Percentiles rank a stretch among this genome's conserved stretches.
These are phyloP conservation scores for Agraylea sexmaculata DNA, from an alignment of 1,140 invertebrate genomes.

Conservation along the genomic window DNA sequence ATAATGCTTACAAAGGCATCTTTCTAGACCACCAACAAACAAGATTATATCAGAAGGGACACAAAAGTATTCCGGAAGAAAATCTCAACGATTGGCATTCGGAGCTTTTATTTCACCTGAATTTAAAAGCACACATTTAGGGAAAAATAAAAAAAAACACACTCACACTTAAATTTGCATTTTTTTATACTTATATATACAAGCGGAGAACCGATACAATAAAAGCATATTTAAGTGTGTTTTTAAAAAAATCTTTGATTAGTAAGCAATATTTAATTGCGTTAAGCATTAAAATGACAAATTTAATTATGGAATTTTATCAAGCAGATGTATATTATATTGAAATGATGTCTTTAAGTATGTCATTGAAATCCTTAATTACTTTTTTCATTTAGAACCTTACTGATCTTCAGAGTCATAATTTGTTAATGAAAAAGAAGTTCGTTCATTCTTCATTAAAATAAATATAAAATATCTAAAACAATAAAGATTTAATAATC, in stretches of 20 bases:
- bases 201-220: neutral
- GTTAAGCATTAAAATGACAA: too few relatives aligned
- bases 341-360: too few relatives aligned
- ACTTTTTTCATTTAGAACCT: too few relatives aligned
- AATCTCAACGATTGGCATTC: neutral
- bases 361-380: too few relatives aligned
- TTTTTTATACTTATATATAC: neutral
- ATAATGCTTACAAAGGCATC: constrained; percentile 19
- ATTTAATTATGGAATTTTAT: too few relatives aligned
- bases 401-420: too few relatives aligned
- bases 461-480: too few relatives aligned
- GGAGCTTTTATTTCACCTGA: neutral
- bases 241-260: neutral
- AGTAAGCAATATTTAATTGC: neutral
- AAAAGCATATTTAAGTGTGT: neutral
- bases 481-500: too few relatives aligned
- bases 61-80: neutral
- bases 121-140: neutral
- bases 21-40: constrained; percentile 14
- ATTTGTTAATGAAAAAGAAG: too few relatives aligned
- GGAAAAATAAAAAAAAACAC: neutral
- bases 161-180: neutral
- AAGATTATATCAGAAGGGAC: constrained; percentile 14
- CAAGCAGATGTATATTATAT: too few relatives aligned
- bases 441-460: too few relatives aligned